Evolutionary conservation across 2,113 vertebrate species (phyloP).

Genomic region (Anoura caudifer): DNA sequence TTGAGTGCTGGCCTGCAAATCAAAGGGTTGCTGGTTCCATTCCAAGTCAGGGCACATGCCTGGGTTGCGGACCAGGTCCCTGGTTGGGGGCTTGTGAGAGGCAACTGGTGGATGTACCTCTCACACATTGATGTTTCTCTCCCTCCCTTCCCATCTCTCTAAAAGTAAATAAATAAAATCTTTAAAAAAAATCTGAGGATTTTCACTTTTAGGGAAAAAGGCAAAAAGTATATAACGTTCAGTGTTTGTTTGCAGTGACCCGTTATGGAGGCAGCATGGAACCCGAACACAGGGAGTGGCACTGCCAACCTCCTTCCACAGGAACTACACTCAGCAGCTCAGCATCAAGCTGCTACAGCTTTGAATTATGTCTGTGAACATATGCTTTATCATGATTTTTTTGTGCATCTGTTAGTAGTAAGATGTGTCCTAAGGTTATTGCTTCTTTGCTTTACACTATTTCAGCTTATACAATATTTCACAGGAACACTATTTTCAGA

Average conservation of each 20-base stretch:
- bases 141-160: too few species aligned
- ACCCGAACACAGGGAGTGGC: background rate
- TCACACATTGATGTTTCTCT: too few species aligned
- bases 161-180: too few species aligned
- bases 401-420: background rate
- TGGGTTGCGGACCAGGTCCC: too few species aligned
- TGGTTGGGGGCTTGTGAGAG: too few species aligned
- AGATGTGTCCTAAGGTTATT: background rate
- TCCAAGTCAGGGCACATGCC: too few species aligned
- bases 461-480: background rate
- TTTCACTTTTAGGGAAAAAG: background rate
- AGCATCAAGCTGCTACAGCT: background rate
- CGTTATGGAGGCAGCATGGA: background rate
- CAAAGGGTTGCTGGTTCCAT: too few species aligned
- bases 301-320: background rate
- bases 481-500: background rate
- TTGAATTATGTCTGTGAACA: background rate
- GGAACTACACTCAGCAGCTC: background rate
- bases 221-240: too few species aligned
- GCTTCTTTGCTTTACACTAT: background rate
- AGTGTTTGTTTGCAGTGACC: background rate
- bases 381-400: background rate
- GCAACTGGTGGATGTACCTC: too few species aligned
- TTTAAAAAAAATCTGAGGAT: background rate
- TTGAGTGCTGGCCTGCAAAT: too few species aligned